Evolutionary conservation across 2,888 invertebrate species (phyloP).

Genomic region (Drosophila anceps): DNA sequence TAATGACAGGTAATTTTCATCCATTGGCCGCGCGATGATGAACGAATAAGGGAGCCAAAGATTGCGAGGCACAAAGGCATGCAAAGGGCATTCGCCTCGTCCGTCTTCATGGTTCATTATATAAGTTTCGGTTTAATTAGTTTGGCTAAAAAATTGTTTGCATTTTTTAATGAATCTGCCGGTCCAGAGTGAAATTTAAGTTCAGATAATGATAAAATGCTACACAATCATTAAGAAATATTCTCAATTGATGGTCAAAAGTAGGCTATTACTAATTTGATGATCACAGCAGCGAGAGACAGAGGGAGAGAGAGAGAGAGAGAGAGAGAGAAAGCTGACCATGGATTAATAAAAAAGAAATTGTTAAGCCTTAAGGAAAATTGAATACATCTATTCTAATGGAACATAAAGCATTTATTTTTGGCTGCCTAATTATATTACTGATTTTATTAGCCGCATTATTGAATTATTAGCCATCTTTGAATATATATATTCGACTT

Average conservation of each 20-base stretch:
- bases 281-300: neutral
- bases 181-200: conserved; percentile 55
- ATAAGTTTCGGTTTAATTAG: conserved; percentile 69
- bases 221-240: conserved; percentile 60
- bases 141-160: conserved; percentile 52
- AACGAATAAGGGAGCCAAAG: conserved; percentile 15
- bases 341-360: neutral
- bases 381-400: neutral
- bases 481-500: conserved; percentile 12
- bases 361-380: neutral
- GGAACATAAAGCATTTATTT: too few relatives aligned
- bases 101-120: conserved; percentile 64
- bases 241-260: conserved; percentile 39
- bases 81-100: conserved; percentile 55
- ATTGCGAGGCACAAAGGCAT: conserved; percentile 19
- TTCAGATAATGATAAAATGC: conserved; percentile 55
- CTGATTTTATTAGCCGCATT: too few relatives aligned
- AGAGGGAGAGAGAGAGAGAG: too few relatives aligned
- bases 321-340: neutral
- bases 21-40: conserved; percentile 36
- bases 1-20: conserved; percentile 65
- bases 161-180: conserved; percentile 61
- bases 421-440: neutral
- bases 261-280: conserved; percentile 52
- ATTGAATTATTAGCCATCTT: neutral